A percentile compares a stretch with the other conserved stretches of the same genome.
Evolutionary conservation across 2,113 vertebrate species (phyloP).

Genomic region (Centropristis striata): DNA sequence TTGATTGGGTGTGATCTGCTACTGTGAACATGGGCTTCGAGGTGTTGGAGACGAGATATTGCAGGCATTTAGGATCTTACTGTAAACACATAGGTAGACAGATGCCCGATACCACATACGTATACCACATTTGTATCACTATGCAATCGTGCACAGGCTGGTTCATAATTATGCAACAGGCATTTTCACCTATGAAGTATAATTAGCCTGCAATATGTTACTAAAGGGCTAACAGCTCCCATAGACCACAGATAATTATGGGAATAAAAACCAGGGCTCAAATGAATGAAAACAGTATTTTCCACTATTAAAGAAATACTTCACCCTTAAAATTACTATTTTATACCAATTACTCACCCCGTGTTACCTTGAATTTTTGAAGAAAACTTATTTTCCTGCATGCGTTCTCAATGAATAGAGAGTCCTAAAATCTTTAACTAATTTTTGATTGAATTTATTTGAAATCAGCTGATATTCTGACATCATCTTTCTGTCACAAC

Average conservation of each 20-base stretch:
- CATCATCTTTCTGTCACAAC: not conserved
- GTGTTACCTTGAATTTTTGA: too few species aligned
- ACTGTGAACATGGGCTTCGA: not conserved
- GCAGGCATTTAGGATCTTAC: not conserved
- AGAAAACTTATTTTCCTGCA: too few species aligned
- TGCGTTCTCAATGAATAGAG: too few species aligned
- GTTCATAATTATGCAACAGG: not conserved
- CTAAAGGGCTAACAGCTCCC: not conserved
- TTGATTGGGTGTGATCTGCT: slow-evolving; percentile 33
- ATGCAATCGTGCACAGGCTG: not conserved
- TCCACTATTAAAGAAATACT: too few species aligned
- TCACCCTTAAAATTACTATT: too few species aligned
- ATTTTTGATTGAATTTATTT: not conserved
- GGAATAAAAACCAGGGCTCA: not conserved
- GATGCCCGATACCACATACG: not conserved
- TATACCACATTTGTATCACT: slow-evolving; percentile 16
- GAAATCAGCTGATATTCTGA: not conserved
- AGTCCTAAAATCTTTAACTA: not conserved
- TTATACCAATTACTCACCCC: too few species aligned
- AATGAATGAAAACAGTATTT: not conserved
- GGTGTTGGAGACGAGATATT: slow-evolving; percentile 15
- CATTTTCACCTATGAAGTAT: not conserved
- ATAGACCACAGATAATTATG: not conserved
- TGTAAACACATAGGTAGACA: slow-evolving; percentile 28
- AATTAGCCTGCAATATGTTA: not conserved